Evolutionary conservation across 2,888 invertebrate species (phyloP).

Genomic region (Drosophila pegasa): DNA sequence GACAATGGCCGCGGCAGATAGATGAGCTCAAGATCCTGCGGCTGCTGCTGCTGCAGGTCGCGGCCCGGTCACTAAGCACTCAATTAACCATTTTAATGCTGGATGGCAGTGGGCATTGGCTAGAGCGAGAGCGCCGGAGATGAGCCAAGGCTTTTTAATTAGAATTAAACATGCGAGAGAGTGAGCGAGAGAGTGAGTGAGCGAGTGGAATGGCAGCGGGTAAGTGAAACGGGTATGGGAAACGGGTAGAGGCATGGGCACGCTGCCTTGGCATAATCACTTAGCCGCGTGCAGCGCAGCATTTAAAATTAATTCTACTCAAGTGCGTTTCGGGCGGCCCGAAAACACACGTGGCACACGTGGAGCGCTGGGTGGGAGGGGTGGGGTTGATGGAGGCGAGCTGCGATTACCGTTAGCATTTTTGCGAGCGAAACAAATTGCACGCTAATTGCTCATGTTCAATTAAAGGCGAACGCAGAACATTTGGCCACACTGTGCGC

Average conservation of each 20-base stretch:
- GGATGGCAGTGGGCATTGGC: background rate
- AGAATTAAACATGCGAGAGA: constrained; percentile 78
- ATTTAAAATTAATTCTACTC: constrained; percentile 83
- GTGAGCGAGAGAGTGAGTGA: constrained; percentile 27
- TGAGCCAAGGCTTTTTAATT: constrained; percentile 72
- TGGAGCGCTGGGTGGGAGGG: constrained; percentile 13
- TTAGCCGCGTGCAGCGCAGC: constrained; percentile 76
- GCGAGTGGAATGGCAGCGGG: constrained; percentile 19
- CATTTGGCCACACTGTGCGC: constrained; percentile 49
- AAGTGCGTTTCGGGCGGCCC: constrained; percentile 75
- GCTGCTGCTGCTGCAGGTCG: constrained; percentile 41
- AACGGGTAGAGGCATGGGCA: constrained; percentile 9
- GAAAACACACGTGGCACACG: constrained; percentile 61
- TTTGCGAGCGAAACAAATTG: constrained; percentile 78
- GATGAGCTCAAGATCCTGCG: constrained; percentile 55
- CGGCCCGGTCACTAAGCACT: constrained; percentile 73
- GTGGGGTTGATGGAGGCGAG: background rate
- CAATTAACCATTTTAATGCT: constrained; percentile 82
- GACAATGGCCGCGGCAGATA: constrained; percentile 52
- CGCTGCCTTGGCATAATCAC: constrained; percentile 71
- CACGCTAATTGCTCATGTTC: constrained; percentile 82
- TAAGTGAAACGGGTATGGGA: constrained; percentile 1
- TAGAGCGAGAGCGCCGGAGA: constrained; percentile 13
- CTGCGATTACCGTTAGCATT: constrained; percentile 64
- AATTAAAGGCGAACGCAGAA: constrained; percentile 70